Evolutionary conservation across 2,113 vertebrate genomes (phyloP), one percentile per base, ranked within the genome.

Genomic region (Vireo altiloquus): DNA sequence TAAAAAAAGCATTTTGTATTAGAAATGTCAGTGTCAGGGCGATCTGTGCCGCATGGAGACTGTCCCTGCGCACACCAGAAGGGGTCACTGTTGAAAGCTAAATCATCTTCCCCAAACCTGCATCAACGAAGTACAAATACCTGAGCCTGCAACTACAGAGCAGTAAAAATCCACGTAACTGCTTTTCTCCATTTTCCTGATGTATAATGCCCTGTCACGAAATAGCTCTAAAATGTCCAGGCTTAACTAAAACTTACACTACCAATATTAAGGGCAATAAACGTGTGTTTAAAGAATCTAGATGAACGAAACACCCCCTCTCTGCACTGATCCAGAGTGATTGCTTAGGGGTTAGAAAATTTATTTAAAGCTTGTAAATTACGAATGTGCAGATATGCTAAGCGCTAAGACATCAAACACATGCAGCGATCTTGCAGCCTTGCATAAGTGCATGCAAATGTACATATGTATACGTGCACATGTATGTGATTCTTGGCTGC

Each of bases 31-130:
- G 28, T 30, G 63, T 76, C 31, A 14, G 37, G 25, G 6, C 0
- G 0, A 11, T 13, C 28, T 46, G 31, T 23, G 44, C 17, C 0
- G 14, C 15, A 17, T 5, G 11, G 49, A 31, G 20, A 8, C 37
- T 40, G 33, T 87, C 9, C 30, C 9, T 0, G 2, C 0, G 1
- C 1, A 1, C 13, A 61, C 92, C 94, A 94, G 61, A 82, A 92
- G 96, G 74, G 77, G 96, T 94, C 96, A 92, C 81, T 97, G 94
- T 89, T 95, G 94, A 95, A 97, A 97, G 74, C 30, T 2, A 81
- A 93, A 96, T 96, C 2, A 2, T 39, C 31, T n/a, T 84, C 44
- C 7, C 28, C 23, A 28, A 63, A 81, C 9, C 35, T 47, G 39
- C 72, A 31, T 83, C 31, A 17, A 24, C 7, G 2, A 72, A 37